Evolutionary conservation across 2,888 invertebrate genomes (phyloP), one percentile per base, ranked within the genome.

Genomic region (Argynnis bischoffii): DNA sequence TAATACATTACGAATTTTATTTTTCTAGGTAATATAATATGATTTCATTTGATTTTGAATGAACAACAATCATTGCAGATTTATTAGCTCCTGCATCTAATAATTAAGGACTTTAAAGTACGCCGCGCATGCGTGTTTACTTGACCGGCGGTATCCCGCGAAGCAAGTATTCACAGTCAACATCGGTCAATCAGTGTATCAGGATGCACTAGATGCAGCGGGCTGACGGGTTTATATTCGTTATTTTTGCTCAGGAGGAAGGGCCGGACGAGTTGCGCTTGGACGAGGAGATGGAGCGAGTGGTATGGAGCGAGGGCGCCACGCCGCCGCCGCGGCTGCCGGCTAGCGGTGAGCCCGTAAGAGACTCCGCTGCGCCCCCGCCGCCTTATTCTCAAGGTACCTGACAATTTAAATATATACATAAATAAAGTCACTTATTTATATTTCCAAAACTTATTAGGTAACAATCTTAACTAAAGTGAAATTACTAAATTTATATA

Each of bases 221-320:
- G 8, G 35, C 35, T 11, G 35, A 11, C 18, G 60, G 3, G 18
- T 21, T 41, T 11, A 48, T 21, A n/a, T 35, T 41, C 13, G 21
- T 50, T 13, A 59, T 55, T 54, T 31, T 31, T 70, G 48, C 54
- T 26, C 78, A 88, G 88, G 82, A 75, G 72, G 80, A 79, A 63
- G 79, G 81, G 47, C 63, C 66, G 50, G 94, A 95, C 86, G 95
- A 95, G 85, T 94, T 96, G 77, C 95, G 95, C 77, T 93, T 97
- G 91, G 97, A 97, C 91, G 96, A 96, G 87, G 97, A 97, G 94
- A 97, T 97, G 95, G 97, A 97, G 81, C 96, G 97, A 87, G 97
- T 97, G 80, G 96, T 97, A 87, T 96, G 96, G 87, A 95, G 94
- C 92, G 94, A 94, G 74, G 93, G 78, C 92, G 94, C 88, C 93